These are phyloP conservation scores for Amazona guildingii DNA, from an alignment of 2,113 vertebrate genomes.

Conservation along the genomic window DNA sequence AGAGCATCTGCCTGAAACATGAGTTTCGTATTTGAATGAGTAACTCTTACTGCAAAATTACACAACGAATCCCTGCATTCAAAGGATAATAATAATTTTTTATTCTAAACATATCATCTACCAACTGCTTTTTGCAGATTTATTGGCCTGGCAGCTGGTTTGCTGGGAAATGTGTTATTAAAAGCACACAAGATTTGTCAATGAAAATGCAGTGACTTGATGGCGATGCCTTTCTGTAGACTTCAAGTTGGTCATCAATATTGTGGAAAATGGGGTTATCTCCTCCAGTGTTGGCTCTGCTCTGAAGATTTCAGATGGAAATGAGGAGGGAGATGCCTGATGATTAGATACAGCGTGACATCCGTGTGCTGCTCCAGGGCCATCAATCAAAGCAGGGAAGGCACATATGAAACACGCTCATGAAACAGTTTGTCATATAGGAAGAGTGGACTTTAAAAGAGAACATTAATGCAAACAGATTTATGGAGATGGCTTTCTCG, in stretches of 20 bases:
- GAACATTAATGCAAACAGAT: not conserved
- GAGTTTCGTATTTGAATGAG: slow-evolving; percentile 32
- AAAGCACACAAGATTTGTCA: slow-evolving; percentile 3
- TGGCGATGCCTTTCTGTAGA: not conserved
- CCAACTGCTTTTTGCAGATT: slow-evolving; percentile 50
- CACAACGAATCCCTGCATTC: slow-evolving; percentile 22
- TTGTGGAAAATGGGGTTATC: not conserved
- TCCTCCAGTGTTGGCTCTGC: not conserved
- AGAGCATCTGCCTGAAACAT: slow-evolving; percentile 61
- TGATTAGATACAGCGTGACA: not conserved
- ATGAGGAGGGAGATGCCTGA: not conserved
- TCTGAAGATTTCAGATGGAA: not conserved
- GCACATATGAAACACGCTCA: not conserved
- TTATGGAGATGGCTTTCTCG: not conserved
- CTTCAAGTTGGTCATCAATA: not conserved
- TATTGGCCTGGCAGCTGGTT: slow-evolving; percentile 8
- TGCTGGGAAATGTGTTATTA: not conserved
- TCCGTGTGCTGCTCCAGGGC: not conserved
- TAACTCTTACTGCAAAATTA: slow-evolving; percentile 62
- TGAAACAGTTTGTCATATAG: not conserved
- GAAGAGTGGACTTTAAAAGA: slow-evolving; percentile 13
- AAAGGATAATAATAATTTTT: slow-evolving; percentile 28
- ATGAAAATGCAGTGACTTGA: not conserved
- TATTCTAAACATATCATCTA: slow-evolving; percentile 43
- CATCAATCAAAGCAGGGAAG: not conserved